These are phyloP conservation scores for Agriopis aurantiaria DNA, from an alignment of 2,888 invertebrate species.

Conservation along the genomic window DNA sequence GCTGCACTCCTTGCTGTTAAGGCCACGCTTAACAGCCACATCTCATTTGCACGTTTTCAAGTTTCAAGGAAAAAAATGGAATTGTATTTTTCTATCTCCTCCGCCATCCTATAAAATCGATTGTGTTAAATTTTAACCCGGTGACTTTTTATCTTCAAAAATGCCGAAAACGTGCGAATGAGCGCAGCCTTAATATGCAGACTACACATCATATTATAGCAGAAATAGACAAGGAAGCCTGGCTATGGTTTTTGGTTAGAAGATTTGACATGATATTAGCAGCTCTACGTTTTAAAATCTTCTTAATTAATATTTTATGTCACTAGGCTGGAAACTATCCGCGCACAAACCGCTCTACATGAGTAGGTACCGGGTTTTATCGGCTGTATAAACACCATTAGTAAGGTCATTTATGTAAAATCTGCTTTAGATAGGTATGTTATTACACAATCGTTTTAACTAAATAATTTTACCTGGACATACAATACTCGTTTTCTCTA, in stretches of 20 bases:
- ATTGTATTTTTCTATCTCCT: too few species aligned
- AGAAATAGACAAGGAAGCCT: too few species aligned
- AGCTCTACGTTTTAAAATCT: too few species aligned
- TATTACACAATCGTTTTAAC: not conserved
- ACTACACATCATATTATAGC: not conserved
- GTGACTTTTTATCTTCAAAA: too few species aligned
- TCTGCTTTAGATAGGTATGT: not conserved
- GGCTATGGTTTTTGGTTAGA: not conserved
- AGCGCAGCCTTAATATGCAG: not conserved
- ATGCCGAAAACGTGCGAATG: too few species aligned
- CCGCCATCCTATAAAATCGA: too few species aligned
- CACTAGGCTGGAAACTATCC: conserved; percentile 1
- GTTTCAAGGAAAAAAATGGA: too few species aligned
- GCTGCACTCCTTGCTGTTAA: conserved; percentile 13
- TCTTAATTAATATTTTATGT: not conserved
- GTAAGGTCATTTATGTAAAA: not conserved
- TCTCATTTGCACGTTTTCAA: too few species aligned
- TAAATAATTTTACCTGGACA: too few species aligned
- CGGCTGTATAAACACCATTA: conserved; percentile 4
- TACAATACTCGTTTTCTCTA: too few species aligned
- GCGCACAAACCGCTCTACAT: not conserved
- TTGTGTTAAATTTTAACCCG: too few species aligned
- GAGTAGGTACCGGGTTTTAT: not conserved
- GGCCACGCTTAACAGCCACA: too few species aligned
- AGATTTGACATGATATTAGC: not conserved